Evolutionary conservation across 2,113 vertebrate species (phyloP).

Genomic region (Herpetotheres cachinnans): DNA sequence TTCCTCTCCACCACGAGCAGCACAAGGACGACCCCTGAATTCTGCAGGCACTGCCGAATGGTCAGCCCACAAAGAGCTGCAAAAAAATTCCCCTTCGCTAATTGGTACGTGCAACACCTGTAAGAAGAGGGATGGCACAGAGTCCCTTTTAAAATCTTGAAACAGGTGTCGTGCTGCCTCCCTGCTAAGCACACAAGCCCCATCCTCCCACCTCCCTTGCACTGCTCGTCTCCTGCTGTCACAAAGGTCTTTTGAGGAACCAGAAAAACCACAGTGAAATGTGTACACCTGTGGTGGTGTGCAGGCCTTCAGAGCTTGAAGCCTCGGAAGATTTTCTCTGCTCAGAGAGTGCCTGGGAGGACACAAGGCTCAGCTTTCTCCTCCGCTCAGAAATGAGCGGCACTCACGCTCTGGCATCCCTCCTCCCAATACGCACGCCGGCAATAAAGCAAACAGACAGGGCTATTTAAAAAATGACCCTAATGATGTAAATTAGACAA

Average conservation of each 20-base stretch:
- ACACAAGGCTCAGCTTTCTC: rapidly evolving
- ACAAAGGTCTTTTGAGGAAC: not conserved
- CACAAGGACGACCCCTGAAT: rapidly evolving
- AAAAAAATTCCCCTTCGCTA: not conserved
- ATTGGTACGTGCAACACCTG: not conserved
- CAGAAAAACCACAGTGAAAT: not conserved
- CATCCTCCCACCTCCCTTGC: rapidly evolving
- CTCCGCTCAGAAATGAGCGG: rapidly evolving
- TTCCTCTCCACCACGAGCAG: not conserved
- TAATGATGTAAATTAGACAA: conserved; percentile 65
- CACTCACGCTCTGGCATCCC: not conserved
- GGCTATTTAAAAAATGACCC: conserved; percentile 27
- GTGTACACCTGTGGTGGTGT: rapidly evolving
- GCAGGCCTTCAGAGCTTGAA: not conserved
- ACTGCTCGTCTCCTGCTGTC: not conserved
- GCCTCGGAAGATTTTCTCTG: rapidly evolving
- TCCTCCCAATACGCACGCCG: rapidly evolving
- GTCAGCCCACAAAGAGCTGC: not conserved
- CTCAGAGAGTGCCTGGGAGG: not conserved
- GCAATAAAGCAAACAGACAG: conserved; percentile 27
- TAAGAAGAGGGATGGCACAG: not conserved
- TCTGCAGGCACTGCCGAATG: not conserved
- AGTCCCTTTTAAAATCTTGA: not conserved
- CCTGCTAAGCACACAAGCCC: not conserved
- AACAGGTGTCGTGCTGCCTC: rapidly evolving